These are phyloP conservation scores for Pterois miles DNA, from an alignment of 2,797 vertebrate genomes.

Conservation along the genomic window DNA sequence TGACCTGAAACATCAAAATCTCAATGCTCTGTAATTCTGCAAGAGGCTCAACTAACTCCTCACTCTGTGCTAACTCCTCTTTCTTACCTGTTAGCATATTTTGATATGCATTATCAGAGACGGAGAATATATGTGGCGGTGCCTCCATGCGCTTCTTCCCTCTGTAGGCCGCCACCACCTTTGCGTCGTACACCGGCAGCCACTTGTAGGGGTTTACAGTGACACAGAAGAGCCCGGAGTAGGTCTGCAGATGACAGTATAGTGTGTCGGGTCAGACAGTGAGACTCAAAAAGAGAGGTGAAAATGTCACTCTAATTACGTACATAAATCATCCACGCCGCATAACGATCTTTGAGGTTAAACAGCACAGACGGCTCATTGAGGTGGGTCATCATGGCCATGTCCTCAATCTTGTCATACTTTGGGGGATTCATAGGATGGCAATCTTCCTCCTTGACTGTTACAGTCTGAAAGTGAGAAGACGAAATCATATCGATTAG, in stretches of 20 bases:
- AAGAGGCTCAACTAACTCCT: background rate
- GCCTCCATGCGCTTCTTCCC: slow-evolving; percentile 89
- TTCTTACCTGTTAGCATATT: slow-evolving; percentile 85
- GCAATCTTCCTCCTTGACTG: slow-evolving; percentile 85
- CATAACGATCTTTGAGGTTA: slow-evolving; percentile 91
- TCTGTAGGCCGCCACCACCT: slow-evolving; percentile 84
- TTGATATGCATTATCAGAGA: slow-evolving; percentile 91
- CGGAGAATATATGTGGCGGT: slow-evolving; percentile 90
- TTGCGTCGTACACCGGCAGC: slow-evolving; percentile 87
- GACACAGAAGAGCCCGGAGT: slow-evolving; percentile 88
- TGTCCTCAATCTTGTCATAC: slow-evolving; percentile 90
- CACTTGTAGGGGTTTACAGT: slow-evolving; percentile 90
- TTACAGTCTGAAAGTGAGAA: slow-evolving; percentile 58
- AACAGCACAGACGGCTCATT: slow-evolving; percentile 88
- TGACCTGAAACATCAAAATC: background rate
- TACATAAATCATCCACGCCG: slow-evolving; percentile 92
- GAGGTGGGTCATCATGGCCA: slow-evolving; percentile 90
- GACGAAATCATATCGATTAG: background rate
- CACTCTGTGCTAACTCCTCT: too few species aligned
- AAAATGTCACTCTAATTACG: slow-evolving; percentile 36
- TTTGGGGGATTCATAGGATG: slow-evolving; percentile 90
- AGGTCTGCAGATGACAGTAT: slow-evolving; percentile 75
- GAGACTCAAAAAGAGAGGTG: background rate
- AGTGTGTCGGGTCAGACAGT: background rate
- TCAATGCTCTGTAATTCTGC: background rate